Evolutionary conservation across 1,140 invertebrate genomes (phyloP), one percentile per base, ranked within the genome.

Genomic region (Cotesia glomerata): DNA sequence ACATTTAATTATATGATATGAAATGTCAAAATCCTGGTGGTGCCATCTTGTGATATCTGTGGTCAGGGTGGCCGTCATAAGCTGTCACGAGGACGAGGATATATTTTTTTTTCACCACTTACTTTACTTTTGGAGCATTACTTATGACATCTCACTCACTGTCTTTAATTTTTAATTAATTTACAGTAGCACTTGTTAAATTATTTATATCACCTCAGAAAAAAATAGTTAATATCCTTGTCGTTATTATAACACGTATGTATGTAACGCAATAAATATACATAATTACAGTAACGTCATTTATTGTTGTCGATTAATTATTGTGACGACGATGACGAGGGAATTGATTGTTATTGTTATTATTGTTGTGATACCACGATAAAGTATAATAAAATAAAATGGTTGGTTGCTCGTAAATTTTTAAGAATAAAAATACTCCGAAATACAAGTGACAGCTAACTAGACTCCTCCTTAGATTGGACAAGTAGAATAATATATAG

Each of bases 21-120:
- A 78, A 81, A 77, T 84, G 81, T 85, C 84, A 85, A 81, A 85
- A 83, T 72, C 74, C 75, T 75, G 76, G 78, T 83, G 81, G 83
- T 84, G 83, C 82, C 84, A 85, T 84, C 84, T 86, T 76, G 71
- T 67, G 74, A 35, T 67, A 45, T 61, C 18, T 36, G 35, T 11
- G 72, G 75, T 63, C 26, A 26, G 26, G 26, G 26, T 26, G 26
- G 75, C 77, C 79, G 78, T 83, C 79, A 78, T 45, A 45, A 81
- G 75, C 81, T 83, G 82, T 84, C 82, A 84, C 79, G 80, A 80
- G 81, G 72, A 62, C 71, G 71, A 45, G 11, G 11, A 7, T 45
- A 45, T 45, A 7, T 45, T 45, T 9, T 71, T 79, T 79, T 78
- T 75, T 74, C 72, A 77, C 76, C 73, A 75, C 75, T 77, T 75